These are phyloP conservation scores for Chelonia mydas DNA, from an alignment of 2,797 vertebrate genomes.

Conservation along the genomic window DNA sequence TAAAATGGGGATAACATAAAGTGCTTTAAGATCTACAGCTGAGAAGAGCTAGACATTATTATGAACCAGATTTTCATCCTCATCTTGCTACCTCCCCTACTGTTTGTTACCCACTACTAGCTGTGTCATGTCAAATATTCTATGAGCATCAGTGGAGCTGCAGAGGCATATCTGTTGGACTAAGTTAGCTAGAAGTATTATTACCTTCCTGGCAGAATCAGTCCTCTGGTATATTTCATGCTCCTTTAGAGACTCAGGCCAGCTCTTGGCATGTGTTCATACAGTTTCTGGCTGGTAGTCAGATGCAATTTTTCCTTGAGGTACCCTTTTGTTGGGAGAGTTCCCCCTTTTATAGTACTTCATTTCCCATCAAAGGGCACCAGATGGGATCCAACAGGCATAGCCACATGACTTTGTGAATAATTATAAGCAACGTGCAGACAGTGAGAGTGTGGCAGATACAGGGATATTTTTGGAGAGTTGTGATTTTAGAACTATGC, in stretches of 20 bases:
- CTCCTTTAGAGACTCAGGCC: not conserved
- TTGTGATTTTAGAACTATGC: too few species aligned
- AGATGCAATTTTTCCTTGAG: not conserved
- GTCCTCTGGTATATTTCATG: not conserved
- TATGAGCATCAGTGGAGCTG: not conserved
- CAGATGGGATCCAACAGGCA: not conserved
- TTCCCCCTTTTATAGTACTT: not conserved
- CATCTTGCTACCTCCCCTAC: too few species aligned
- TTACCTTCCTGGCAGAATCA: not conserved
- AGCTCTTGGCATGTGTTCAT: not conserved
- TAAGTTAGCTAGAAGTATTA: not conserved
- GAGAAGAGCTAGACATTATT: not conserved
- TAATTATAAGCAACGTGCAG: not conserved
- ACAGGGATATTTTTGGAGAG: too few species aligned
- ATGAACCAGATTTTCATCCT: not conserved
- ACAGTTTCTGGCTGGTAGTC: not conserved
- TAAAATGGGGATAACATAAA: not conserved
- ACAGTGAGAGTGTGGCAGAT: not conserved
- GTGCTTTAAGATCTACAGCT: not conserved
- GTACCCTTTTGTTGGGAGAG: not conserved
- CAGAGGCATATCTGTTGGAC: not conserved
- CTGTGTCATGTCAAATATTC: fast-evolving
- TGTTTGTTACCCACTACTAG: not conserved
- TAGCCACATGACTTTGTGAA: not conserved
- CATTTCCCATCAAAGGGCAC: not conserved